A percentile compares a stretch with the other conserved stretches of the same genome.
phyloP scores from a whole-genome alignment of 2,113 vertebrate species.

The Corythoichthys haematopterus region DNA sequence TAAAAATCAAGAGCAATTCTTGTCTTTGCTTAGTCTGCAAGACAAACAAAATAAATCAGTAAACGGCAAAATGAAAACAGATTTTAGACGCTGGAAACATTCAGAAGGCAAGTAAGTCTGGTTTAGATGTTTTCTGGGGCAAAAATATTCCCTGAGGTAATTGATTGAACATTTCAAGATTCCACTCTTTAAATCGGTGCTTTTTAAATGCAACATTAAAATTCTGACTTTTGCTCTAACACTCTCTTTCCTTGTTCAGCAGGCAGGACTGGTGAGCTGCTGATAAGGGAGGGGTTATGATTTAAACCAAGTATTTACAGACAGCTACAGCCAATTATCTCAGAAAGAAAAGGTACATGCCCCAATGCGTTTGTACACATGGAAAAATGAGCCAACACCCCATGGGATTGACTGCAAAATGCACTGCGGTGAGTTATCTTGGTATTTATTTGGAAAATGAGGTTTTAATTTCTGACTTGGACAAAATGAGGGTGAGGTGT shows the following conservation, averaged over 20 bases:
- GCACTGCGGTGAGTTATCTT: conserved; percentile 14
- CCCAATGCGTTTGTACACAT: conserved; percentile 37
- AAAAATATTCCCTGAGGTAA: conserved; percentile 8
- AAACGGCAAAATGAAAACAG: neutral
- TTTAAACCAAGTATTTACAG: conserved; percentile 50
- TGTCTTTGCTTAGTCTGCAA: conserved; percentile 3
- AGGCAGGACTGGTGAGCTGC: conserved; percentile 36
- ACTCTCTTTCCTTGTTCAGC: conserved; percentile 9
- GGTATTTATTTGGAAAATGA: conserved; percentile 54
- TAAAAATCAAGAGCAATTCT: conserved; percentile 1
- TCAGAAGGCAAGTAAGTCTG: conserved; percentile 9
- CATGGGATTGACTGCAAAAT: conserved; percentile 46
- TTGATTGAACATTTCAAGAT: conserved; percentile 7
- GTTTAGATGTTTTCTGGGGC: neutral
- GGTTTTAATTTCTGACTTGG: conserved; percentile 59
- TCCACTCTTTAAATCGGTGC: conserved; percentile 17
- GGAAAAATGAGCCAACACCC: conserved; percentile 36
- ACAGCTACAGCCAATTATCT: conserved; percentile 45
- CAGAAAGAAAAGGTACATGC: conserved; percentile 27
- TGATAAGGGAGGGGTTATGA: conserved; percentile 51
- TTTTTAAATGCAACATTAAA: conserved; percentile 12
- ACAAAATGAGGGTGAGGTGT: conserved; percentile 66
- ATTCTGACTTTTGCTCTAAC: conserved; percentile 12
- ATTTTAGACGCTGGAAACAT: conserved; percentile 6
- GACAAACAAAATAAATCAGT: conserved; percentile 7